Percentiles rank a stretch among this genome's conserved stretches.
phyloP scores from a whole-genome alignment of 2,113 vertebrate genomes.

The Nematolebias whitei region DNA sequence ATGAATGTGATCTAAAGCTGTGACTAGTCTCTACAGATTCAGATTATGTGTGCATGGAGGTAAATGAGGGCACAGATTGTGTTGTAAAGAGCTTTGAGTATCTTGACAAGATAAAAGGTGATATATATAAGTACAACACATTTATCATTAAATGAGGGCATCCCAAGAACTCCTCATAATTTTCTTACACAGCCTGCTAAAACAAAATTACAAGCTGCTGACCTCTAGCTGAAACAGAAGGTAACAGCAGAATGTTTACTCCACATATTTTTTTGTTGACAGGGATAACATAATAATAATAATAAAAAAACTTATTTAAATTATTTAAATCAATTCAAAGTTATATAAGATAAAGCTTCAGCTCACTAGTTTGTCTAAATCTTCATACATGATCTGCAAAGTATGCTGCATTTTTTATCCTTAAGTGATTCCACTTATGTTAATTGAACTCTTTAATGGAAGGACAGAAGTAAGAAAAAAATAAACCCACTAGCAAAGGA shows the following conservation, averaged over 20 bases:
- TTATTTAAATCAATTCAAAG: neutral
- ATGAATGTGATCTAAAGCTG: no score
- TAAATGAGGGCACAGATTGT: no score
- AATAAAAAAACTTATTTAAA: neutral
- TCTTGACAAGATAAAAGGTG: no score
- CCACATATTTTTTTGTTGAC: neutral
- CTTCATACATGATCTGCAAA: neutral
- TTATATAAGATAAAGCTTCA: neutral
- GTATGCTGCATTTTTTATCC: neutral
- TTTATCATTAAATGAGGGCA: constrained; percentile 29
- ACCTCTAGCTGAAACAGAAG: constrained; percentile 72
- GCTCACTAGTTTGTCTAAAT: neutral
- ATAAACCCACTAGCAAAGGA: neutral
- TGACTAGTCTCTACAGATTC: no score
- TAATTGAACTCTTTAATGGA: neutral
- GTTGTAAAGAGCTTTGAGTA: no score
- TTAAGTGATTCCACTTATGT: neutral
- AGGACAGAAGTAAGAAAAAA: neutral
- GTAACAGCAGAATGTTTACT: constrained; percentile 39
- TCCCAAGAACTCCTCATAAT: constrained; percentile 7
- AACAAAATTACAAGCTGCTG: constrained; percentile 58
- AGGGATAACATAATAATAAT: neutral
- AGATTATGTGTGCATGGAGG: no score
- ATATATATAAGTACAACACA: no score
- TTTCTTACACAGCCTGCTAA: neutral